Evolutionary conservation across 92 coral and sea anemone species (phyloP).

Genomic region (Paramuricea clavata): DNA sequence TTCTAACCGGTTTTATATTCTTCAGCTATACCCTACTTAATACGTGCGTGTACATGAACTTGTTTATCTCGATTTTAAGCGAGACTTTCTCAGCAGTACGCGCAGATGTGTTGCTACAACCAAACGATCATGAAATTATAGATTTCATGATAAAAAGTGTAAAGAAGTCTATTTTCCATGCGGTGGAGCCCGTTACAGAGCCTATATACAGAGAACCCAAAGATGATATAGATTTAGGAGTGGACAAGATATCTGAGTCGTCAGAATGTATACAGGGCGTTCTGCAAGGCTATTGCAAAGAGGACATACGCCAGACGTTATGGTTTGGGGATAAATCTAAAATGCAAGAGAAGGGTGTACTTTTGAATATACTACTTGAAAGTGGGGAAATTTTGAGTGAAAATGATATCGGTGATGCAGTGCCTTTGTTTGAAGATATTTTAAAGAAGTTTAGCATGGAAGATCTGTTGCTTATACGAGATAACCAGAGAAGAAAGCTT

Average conservation of each 20-base stretch:
- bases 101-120: slow-evolving; percentile 73
- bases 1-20: slow-evolving; percentile 84
- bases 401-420: slow-evolving; percentile 84
- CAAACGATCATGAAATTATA: slow-evolving; percentile 80
- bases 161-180: slow-evolving; percentile 62
- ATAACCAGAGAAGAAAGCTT: neutral
- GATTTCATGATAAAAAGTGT: slow-evolving; percentile 75
- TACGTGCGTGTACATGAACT: slow-evolving; percentile 85
- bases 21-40: slow-evolving; percentile 80
- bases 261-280: slow-evolving; percentile 79
- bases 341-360: slow-evolving; percentile 68
- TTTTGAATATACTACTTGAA: slow-evolving; percentile 65
- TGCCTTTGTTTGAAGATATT: slow-evolving; percentile 70
- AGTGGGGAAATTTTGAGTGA: slow-evolving; percentile 75
- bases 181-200: slow-evolving; percentile 62
- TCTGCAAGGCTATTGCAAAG: slow-evolving; percentile 67
- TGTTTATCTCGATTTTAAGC: slow-evolving; percentile 90
- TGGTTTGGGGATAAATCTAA: slow-evolving; percentile 70
- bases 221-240: slow-evolving; percentile 71
- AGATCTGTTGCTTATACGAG: slow-evolving; percentile 44
- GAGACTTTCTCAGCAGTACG: slow-evolving; percentile 85
- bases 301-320: slow-evolving; percentile 81
- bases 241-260: slow-evolving; percentile 72
- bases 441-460: slow-evolving; percentile 67
- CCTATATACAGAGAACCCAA: slow-evolving; percentile 81